phyloP scores from a whole-genome alignment of 2,113 vertebrate species.

The Ploceus nigricollis region DNA sequence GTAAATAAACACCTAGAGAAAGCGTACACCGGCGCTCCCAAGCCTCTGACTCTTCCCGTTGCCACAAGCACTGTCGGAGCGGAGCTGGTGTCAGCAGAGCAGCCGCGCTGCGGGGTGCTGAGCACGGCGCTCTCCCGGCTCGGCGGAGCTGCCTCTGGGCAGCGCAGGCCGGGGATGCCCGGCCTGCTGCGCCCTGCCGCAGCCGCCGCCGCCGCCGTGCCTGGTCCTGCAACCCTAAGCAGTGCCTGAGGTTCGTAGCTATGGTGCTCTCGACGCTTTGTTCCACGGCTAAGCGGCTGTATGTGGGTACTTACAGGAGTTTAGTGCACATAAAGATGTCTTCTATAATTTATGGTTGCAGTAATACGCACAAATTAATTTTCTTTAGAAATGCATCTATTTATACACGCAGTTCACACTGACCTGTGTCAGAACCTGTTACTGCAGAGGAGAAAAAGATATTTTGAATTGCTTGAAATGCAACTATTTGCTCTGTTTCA shows the following conservation, averaged over 20 bases:
- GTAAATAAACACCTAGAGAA: background rate
- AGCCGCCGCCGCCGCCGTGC: background rate
- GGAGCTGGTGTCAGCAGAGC: background rate
- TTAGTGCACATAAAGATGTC: rapidly evolving
- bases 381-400: background rate
- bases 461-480: background rate
- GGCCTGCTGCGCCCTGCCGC: background rate
- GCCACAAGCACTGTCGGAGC: rapidly evolving
- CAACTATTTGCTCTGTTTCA: background rate
- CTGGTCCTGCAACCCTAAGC: rapidly evolving
- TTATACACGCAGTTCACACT: background rate
- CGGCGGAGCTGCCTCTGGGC: rapidly evolving
- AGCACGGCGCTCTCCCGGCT: background rate
- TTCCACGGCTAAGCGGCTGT: background rate
- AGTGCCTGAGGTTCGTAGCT: rapidly evolving
- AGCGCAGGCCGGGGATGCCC: background rate
- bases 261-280: background rate
- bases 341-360: rapidly evolving
- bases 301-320: too few species aligned
- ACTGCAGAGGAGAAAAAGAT: background rate
- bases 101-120: background rate
- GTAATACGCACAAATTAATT: background rate
- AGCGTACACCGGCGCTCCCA: background rate
- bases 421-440: background rate
- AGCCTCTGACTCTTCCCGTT: background rate